Base-by-base conservation (phyloP, 1,140 invertebrate genomes). In the Hylyphantes graminicola region DNA sequence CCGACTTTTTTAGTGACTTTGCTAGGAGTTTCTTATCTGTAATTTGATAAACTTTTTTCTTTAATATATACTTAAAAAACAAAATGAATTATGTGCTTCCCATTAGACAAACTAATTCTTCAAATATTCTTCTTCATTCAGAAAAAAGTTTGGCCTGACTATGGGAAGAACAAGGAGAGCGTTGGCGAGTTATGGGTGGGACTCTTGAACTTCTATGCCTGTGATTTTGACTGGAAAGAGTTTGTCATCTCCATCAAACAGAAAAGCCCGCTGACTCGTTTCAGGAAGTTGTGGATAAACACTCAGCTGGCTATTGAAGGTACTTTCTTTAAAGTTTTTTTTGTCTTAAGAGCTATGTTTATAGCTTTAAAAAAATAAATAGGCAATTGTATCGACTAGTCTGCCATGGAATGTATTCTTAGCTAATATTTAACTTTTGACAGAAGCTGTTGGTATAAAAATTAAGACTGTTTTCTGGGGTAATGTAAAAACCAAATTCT, bases 281-380 rank as follows among this genome's bases (percentile, higher is more conserved):
- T 92, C 87, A 91, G 92, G 81, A 93, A 93, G 86, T 88, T 92
- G 15, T 93, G 93, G 93, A 91, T 90, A 84, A 90, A 90, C 8
- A 89, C 90, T 67, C 89, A 89, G 73, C 89, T 93, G 68, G 92
- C 92, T 0, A 92, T 93, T 87, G 93, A 93, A 90, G 90, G 90
- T 91, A 87, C 8, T 12, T 35, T 21, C 17, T 84, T 9, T 67
- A 67, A 11, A n/a, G n/a, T n/a, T n/a, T n/a, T 35, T 35, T 35
- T 35, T 35, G 5, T 1, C 35, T 35, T 35, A 1, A 1, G 5
- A 1, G 5, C 35, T 35, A 35, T 5, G 35, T 35, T 35, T 35
- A 35, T 35, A 35, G 5, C 35, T 1, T 35, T 2, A 35, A 19
- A 21, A 15, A 35, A 35, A 35, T 35, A 2, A 35, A 35, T 2